These are phyloP conservation scores for Pedetes capensis DNA, from an alignment of 2,113 vertebrate genomes.

Conservation along the genomic window DNA sequence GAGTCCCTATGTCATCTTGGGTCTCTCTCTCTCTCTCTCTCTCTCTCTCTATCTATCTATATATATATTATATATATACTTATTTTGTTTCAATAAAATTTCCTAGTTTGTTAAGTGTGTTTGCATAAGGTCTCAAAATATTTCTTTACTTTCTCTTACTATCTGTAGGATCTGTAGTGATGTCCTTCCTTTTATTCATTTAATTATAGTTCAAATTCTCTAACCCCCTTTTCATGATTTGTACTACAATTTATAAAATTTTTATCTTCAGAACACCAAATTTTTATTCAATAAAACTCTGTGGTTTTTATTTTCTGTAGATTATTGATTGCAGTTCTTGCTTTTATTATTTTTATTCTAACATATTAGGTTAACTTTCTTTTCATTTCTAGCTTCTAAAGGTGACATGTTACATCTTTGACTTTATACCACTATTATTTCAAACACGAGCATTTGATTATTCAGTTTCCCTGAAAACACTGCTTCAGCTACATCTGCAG, in stretches of 20 bases:
- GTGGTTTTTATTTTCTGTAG: not conserved
- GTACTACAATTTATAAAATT: not conserved
- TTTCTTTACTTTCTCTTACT: not conserved
- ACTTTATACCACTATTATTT: not conserved
- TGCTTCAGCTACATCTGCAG: not conserved
- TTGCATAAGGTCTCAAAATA: rapidly evolving
- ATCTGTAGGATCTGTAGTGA: not conserved
- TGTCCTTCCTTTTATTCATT: rapidly evolving
- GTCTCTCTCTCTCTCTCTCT: too few species aligned
- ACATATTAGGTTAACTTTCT: not conserved
- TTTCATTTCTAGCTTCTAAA: not conserved
- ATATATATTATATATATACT: too few species aligned
- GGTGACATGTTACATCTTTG: not conserved
- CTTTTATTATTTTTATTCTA: not conserved
- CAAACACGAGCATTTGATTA: not conserved
- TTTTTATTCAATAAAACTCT: too few species aligned
- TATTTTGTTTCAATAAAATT: not conserved
- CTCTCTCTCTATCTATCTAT: too few species aligned
- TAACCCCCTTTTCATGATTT: not conserved
- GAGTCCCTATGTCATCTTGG: not conserved
- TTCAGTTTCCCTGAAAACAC: not conserved
- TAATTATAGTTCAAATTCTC: not conserved
- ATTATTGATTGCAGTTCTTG: not conserved
- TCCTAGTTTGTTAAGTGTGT: not conserved
- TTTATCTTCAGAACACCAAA: not conserved